Conservation (phyloP, 1,140 invertebrate species). For the Acromyrmex echinatior region DNA sequence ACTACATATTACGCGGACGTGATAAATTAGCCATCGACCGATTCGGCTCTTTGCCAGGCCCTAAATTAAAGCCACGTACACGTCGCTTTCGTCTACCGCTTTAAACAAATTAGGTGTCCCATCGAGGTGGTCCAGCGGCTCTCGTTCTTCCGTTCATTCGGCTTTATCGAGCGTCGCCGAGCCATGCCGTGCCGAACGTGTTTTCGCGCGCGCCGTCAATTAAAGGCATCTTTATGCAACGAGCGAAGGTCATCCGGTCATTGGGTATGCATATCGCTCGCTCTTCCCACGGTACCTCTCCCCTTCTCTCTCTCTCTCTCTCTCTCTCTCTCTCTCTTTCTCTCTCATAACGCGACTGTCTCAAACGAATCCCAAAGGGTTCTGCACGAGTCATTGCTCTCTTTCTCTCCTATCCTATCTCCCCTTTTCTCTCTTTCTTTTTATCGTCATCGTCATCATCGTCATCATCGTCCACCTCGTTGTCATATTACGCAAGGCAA, state of each 20-base stretch:
- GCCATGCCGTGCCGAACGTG: constrained; percentile 77
- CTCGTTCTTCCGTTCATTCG: constrained; percentile 56
- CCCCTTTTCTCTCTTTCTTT: neutral
- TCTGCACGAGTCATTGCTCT: constrained; percentile 52
- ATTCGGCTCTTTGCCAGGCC: constrained; percentile 17
- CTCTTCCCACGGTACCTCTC: constrained; percentile 84
- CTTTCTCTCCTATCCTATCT: constrained; percentile 14
- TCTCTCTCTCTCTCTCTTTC: neutral
- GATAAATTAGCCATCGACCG: constrained; percentile 39
- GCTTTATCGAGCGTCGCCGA: constrained; percentile 79
- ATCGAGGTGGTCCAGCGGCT: constrained; percentile 59
- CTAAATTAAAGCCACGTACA: constrained; percentile 51
- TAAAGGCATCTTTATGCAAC: constrained; percentile 86
- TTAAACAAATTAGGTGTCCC: constrained; percentile 64
- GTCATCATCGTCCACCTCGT: neutral
- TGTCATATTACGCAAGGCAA: constrained; percentile 45
- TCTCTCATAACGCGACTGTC: constrained; percentile 38
- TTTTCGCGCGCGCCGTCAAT: constrained; percentile 85
- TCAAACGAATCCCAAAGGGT: constrained; percentile 83
- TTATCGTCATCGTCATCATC: neutral
- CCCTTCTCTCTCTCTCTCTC: constrained; percentile 27
- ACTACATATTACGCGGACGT: constrained; percentile 19
- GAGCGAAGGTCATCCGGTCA: constrained; percentile 85
- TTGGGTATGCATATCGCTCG: constrained; percentile 84
- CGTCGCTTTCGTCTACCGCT: constrained; percentile 43